A percentile compares a stretch with the other conserved stretches of the same genome.
Evolutionary conservation across 2,888 invertebrate genomes (phyloP).

Genomic region (Nesidiocoris tenuis): DNA sequence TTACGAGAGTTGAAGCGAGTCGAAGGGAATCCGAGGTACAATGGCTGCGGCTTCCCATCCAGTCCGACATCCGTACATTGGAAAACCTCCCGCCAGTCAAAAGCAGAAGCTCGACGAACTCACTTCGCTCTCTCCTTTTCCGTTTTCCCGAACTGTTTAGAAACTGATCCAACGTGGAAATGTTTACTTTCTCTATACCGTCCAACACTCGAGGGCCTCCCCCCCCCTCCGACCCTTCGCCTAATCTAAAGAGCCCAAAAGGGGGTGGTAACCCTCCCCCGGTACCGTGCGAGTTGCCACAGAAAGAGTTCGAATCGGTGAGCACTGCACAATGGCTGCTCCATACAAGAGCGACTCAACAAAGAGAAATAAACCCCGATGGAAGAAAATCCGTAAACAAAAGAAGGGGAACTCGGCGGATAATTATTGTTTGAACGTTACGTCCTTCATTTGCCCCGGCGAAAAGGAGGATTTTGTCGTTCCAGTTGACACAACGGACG

Average conservation of each 20-base stretch:
- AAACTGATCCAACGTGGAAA: background rate
- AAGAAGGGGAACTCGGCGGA: background rate
- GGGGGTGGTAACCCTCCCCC: too few species aligned
- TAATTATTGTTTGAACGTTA: background rate
- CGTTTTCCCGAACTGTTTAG: background rate
- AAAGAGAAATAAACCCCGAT: background rate
- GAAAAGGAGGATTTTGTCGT: background rate
- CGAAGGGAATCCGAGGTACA: background rate
- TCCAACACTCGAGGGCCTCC: background rate
- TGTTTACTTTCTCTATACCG: background rate
- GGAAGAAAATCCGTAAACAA: background rate
- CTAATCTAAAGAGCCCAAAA: too few species aligned
- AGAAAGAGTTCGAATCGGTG: background rate
- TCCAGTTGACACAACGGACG: background rate
- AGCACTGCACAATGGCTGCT: background rate
- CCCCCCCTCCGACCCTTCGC: too few species aligned
- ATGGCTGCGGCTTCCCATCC: background rate
- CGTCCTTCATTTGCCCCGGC: background rate
- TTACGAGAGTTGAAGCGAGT: background rate
- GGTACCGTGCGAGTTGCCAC: background rate
- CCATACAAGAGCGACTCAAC: background rate
- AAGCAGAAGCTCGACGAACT: background rate
- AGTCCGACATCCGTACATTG: background rate
- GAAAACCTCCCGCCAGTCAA: background rate
- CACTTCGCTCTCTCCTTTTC: background rate